Conservation (phyloP, 1,140 invertebrate genomes). For the Bombus breviceps region DNA sequence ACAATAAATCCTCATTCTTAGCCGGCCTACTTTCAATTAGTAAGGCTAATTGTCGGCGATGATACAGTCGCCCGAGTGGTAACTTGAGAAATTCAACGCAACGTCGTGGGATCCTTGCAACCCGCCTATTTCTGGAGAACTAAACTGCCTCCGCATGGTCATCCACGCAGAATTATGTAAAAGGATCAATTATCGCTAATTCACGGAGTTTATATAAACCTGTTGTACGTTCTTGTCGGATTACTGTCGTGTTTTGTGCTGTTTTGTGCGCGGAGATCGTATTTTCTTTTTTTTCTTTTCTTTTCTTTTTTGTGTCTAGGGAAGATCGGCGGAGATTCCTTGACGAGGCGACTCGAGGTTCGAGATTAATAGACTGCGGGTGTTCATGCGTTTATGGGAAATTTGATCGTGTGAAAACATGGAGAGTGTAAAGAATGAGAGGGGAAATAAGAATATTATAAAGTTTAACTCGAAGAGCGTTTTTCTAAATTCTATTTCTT, state of each 20-base stretch:
- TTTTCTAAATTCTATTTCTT: not conserved
- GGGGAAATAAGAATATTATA: too few species aligned
- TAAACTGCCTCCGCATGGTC: too few species aligned
- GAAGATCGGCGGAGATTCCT: too few species aligned
- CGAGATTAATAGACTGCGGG: too few species aligned
- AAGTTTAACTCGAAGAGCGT: too few species aligned
- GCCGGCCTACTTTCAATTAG: slow-evolving; percentile 65
- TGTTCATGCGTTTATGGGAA: not conserved
- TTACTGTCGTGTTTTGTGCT: not conserved
- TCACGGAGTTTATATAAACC: slow-evolving; percentile 56
- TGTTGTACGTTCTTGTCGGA: too few species aligned
- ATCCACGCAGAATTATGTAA: slow-evolving; percentile 45
- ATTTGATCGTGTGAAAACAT: too few species aligned
- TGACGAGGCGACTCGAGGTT: not conserved
- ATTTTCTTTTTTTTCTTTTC: too few species aligned
- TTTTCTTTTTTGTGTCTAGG: too few species aligned
- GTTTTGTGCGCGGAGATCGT: not conserved
- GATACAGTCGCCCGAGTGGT: slow-evolving; percentile 25
- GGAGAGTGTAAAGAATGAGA: too few species aligned
- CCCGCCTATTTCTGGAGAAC: slow-evolving; percentile 28
- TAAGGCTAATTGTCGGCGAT: slow-evolving; percentile 51
- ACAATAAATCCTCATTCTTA: slow-evolving; percentile 66
- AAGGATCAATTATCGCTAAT: slow-evolving; percentile 59
- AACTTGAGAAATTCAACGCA: slow-evolving; percentile 50
- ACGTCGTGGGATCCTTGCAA: not conserved